phyloP scores from a whole-genome alignment of 2,113 vertebrate genomes.

The Tachysurus fulvidraco region DNA sequence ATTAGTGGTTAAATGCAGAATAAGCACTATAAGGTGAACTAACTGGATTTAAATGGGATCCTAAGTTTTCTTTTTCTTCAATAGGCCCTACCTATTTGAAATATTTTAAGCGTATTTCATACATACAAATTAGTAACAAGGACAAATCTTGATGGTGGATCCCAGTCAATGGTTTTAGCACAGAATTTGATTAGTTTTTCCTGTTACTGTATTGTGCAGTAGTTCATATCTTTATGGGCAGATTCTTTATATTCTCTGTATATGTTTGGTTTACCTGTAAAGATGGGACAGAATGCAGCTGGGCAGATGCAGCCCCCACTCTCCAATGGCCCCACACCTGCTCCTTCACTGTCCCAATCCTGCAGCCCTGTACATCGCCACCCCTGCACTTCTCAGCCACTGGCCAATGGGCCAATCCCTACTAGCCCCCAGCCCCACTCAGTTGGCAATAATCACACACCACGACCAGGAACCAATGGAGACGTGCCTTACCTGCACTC shows the following conservation, averaged over 20 bases:
- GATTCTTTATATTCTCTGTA: not conserved
- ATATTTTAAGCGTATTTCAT: not conserved
- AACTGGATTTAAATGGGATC: not conserved
- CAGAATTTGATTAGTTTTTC: not conserved
- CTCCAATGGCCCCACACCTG: slow-evolving; percentile 85
- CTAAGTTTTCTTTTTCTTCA: not conserved
- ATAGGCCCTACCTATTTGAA: not conserved
- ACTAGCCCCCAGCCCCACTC: slow-evolving; percentile 82
- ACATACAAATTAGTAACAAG: not conserved
- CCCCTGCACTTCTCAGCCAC: slow-evolving; percentile 68
- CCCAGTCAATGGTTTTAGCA: not conserved
- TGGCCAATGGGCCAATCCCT: slow-evolving; percentile 88
- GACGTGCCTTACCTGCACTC: slow-evolving; percentile 99
- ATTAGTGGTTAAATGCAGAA: not conserved
- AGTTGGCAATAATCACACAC: slow-evolving; percentile 87
- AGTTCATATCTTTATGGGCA: not conserved
- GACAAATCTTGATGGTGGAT: too few relatives aligned
- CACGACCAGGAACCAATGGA: slow-evolving; percentile 92
- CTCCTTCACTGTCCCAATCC: slow-evolving; percentile 78
- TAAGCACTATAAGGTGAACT: not conserved
- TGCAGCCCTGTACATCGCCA: slow-evolving; percentile 71
- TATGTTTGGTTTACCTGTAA: slow-evolving; percentile 45
- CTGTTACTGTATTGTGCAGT: not conserved
- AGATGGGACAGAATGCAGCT: slow-evolving; percentile 88
- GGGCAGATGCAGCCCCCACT: slow-evolving; percentile 84